A percentile compares a stretch with the other conserved stretches of the same genome.
Conservation (phyloP, 2,888 invertebrate genomes). For the Temnothorax rugatulus region DNA sequence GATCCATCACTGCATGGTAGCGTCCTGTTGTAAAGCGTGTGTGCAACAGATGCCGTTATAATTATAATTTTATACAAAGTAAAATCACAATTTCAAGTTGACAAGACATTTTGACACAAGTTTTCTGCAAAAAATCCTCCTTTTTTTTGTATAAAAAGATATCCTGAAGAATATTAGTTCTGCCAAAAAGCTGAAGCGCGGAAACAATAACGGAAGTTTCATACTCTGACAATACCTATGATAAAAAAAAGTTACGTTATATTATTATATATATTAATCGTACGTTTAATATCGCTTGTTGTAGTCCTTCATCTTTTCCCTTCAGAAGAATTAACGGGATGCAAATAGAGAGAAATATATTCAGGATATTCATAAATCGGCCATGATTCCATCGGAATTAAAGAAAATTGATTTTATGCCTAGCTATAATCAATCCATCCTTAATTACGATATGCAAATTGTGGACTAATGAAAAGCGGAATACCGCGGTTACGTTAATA, state of each 20-base stretch:
- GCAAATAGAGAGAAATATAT: background rate
- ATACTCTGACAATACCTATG: background rate
- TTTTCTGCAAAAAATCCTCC: background rate
- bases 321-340: background rate
- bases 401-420: background rate
- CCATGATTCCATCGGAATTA: background rate
- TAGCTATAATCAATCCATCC: background rate
- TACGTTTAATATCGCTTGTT: background rate
- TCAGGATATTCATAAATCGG: background rate
- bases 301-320: background rate
- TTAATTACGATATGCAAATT: slow-evolving; percentile 23
- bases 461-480: background rate
- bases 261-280: background rate
- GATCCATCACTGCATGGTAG: background rate
- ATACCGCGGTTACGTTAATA: slow-evolving; percentile 15
- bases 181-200: background rate
- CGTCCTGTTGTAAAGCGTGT: background rate
- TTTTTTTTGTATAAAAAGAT: background rate
- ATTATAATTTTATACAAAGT: slow-evolving; percentile 4
- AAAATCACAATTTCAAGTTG: background rate
- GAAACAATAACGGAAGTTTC: background rate
- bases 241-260: background rate
- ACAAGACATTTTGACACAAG: background rate
- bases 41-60: slow-evolving; percentile 10
- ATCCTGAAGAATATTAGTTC: background rate